Evolutionary conservation across 2,888 invertebrate species (phyloP).

Genomic region (Carabus problematicus): DNA sequence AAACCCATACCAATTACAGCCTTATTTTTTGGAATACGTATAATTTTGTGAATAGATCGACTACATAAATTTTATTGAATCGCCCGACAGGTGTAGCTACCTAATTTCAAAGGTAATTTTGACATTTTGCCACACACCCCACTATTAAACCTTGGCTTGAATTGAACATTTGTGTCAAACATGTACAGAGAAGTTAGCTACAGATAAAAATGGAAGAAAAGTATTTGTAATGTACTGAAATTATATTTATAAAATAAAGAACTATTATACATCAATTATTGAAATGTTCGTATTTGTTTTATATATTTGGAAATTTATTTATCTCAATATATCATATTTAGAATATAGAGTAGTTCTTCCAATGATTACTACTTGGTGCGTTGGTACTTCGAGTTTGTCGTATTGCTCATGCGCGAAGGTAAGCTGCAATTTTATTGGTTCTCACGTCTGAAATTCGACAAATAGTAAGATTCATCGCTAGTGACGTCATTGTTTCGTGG

Average conservation of each 20-base stretch:
- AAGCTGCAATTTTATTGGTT: background rate
- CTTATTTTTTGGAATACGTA: conserved; percentile 9
- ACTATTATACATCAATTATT: background rate
- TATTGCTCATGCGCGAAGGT: background rate
- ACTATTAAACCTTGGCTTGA: background rate
- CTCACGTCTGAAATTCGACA: conserved; percentile 20
- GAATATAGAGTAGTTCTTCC: background rate
- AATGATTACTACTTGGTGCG: background rate
- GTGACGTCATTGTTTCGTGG: conserved; percentile 24
- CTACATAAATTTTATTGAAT: background rate
- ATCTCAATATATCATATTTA: background rate
- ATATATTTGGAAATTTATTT: background rate
- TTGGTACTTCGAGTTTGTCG: background rate
- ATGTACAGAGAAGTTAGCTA: background rate
- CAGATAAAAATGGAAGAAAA: too few species aligned
- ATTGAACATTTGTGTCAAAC: background rate
- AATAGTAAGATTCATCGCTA: conserved; percentile 17
- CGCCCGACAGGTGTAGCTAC: conserved; percentile 19
- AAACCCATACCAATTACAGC: conserved; percentile 5
- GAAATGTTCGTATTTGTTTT: background rate
- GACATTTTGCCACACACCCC: background rate
- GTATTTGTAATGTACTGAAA: too few species aligned
- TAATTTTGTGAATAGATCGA: conserved; percentile 3
- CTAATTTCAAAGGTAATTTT: background rate
- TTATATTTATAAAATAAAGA: too few species aligned